phyloP scores from a whole-genome alignment of 1,140 invertebrate species.

The Notospermus geniculatus region DNA sequence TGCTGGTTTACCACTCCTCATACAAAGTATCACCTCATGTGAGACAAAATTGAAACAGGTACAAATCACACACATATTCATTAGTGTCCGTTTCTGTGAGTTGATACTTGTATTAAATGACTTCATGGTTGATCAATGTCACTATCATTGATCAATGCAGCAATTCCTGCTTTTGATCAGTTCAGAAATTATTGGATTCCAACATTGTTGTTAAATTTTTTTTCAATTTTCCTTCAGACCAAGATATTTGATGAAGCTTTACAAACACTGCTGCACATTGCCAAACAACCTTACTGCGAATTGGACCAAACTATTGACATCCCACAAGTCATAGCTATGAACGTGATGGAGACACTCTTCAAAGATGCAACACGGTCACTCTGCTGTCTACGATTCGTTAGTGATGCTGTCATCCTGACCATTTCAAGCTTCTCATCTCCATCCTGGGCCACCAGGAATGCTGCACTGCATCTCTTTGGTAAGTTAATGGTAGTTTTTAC shows the following conservation, averaged over 20 bases:
- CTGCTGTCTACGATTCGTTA: constrained; percentile 56
- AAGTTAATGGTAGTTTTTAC: background rate
- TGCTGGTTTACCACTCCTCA: constrained; percentile 74
- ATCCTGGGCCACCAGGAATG: constrained; percentile 67
- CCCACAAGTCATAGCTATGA: constrained; percentile 58
- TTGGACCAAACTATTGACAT: constrained; percentile 38
- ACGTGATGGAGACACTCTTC: constrained; percentile 60
- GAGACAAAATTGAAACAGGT: constrained; percentile 61
- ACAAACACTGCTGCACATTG: constrained; percentile 2
- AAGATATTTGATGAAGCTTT: too few species aligned
- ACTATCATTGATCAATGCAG: too few species aligned
- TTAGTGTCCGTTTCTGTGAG: too few species aligned
- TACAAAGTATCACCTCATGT: constrained; percentile 69
- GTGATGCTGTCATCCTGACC: constrained; percentile 56
- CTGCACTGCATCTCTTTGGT: constrained; percentile 55
- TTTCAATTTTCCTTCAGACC: too few species aligned
- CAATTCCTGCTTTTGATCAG: too few species aligned
- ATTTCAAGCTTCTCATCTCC: constrained; percentile 59
- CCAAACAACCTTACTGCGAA: too few species aligned
- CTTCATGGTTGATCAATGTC: too few species aligned
- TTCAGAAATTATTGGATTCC: constrained; percentile 8
- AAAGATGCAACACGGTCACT: constrained; percentile 58
- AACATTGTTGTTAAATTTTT: too few species aligned
- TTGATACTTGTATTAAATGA: too few species aligned
- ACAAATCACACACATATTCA: too few species aligned